Percentiles rank a stretch among this genome's conserved stretches.
phyloP scores from a whole-genome alignment of 2,888 invertebrate species.

The Villa cingulata region DNA sequence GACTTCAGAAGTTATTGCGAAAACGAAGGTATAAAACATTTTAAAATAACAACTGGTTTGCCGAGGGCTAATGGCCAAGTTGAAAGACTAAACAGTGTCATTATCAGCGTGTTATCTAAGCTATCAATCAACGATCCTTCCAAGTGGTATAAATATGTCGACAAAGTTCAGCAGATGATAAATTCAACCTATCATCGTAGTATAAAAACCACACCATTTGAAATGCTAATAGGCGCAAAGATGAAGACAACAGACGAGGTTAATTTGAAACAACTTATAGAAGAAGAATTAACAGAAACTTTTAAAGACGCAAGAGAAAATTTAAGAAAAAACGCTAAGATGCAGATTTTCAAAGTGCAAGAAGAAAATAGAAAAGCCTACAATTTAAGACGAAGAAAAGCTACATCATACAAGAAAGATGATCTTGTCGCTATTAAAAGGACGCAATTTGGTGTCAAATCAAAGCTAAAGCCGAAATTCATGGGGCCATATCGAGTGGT shows the following conservation, averaged over 20 bases:
- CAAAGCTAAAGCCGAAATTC: slow-evolving; percentile 23
- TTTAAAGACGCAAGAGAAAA: slow-evolving; percentile 3
- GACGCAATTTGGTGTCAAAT: slow-evolving; percentile 23
- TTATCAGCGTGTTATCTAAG: slow-evolving; percentile 4
- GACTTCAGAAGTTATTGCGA: slow-evolving; percentile 23
- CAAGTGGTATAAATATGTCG: slow-evolving; percentile 19
- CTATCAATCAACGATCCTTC: neutral
- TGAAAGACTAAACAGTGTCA: neutral
- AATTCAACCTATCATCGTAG: slow-evolving; percentile 13
- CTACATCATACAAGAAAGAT: slow-evolving; percentile 2
- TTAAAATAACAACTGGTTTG: slow-evolving; percentile 17
- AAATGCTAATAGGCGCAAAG: slow-evolving; percentile 17
- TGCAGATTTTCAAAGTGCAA: slow-evolving; percentile 3
- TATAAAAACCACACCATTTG: slow-evolving; percentile 13
- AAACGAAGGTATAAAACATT: slow-evolving; percentile 19
- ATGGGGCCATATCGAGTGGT: slow-evolving; percentile 23
- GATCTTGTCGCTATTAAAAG: slow-evolving; percentile 19
- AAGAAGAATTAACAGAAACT: neutral
- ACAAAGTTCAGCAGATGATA: slow-evolving; percentile 11
- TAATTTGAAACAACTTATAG: neutral
- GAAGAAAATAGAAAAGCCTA: slow-evolving; percentile 7
- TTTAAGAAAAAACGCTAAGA: neutral
- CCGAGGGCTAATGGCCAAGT: neutral
- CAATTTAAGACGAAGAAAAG: slow-evolving; percentile 5
- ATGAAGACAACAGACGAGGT: slow-evolving; percentile 17